A percentile compares a stretch with the other conserved stretches of the same genome.
Evolutionary conservation across 2,797 vertebrate species (phyloP).

Genomic region (Glossophaga mutica): DNA sequence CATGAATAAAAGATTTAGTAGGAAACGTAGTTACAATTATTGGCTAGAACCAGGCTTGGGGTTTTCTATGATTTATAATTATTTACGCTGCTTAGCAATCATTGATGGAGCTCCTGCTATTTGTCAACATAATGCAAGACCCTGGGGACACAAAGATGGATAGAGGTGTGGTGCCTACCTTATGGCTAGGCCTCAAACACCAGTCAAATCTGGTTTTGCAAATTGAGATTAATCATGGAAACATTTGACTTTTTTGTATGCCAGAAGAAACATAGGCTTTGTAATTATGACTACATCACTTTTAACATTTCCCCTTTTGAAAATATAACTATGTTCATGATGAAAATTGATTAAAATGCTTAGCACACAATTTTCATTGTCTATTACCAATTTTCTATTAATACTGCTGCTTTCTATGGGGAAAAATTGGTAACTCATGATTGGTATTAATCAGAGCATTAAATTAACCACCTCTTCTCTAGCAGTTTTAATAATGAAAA

Average conservation of each 20-base stretch:
- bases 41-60: not conserved
- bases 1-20: constrained; percentile 24
- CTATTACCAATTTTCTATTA: not conserved
- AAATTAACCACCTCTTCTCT: not conserved
- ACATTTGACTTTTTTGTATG: not conserved
- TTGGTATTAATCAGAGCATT: not conserved
- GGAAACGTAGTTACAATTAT: not conserved
- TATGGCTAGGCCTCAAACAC: not conserved
- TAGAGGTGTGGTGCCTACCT: not conserved
- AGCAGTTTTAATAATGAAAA: constrained; percentile 26
- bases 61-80: not conserved
- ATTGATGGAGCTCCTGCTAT: not conserved
- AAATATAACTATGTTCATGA: not conserved
- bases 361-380: not conserved
- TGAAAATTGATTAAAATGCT: not conserved
- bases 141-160: not conserved
- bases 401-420: not conserved
- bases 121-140: not conserved
- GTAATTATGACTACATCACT: not conserved
- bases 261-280: not conserved
- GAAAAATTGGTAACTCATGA: not conserved
- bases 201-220: not conserved
- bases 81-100: not conserved
- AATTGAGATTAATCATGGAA: not conserved
- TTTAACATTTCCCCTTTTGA: not conserved